Conservation (phyloP, 2,888 invertebrate genomes). For the Eupithecia abbreviata region DNA sequence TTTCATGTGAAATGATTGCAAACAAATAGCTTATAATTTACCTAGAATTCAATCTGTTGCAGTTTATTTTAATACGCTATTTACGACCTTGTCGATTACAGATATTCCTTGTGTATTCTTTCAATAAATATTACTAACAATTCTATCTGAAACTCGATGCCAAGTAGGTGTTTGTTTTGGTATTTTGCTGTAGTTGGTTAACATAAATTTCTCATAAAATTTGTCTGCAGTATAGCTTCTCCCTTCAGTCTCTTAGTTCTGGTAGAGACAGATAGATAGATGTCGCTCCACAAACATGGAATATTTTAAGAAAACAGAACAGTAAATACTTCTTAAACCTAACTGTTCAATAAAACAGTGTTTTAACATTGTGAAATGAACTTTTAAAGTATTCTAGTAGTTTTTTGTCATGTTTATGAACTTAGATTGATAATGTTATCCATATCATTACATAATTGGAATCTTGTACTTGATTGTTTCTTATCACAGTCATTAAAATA, state of each 20-base stretch:
- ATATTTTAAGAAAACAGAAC: background rate
- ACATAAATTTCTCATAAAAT: background rate
- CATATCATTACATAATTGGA: slow-evolving; percentile 7
- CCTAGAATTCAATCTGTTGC: background rate
- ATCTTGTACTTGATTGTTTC: background rate
- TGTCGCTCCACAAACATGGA: background rate
- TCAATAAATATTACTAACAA: background rate
- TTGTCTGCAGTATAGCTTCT: background rate
- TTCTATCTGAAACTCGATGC: background rate
- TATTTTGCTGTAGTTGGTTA: background rate
- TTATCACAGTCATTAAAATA: slow-evolving; percentile 7
- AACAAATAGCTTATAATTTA: background rate
- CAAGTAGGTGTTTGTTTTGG: background rate
- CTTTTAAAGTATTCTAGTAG: background rate
- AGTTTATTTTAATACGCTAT: background rate
- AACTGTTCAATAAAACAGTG: background rate
- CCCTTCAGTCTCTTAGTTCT: background rate
- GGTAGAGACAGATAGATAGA: background rate
- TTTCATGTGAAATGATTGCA: background rate
- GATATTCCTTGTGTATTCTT: background rate
- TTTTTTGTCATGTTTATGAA: background rate
- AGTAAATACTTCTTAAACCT: background rate
- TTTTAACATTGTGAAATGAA: background rate
- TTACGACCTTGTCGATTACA: background rate
- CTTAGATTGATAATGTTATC: background rate